Evolutionary conservation across 2,113 vertebrate species (phyloP), one percentile per base, ranked within the genome.

Genomic region (Rhea americana): DNA sequence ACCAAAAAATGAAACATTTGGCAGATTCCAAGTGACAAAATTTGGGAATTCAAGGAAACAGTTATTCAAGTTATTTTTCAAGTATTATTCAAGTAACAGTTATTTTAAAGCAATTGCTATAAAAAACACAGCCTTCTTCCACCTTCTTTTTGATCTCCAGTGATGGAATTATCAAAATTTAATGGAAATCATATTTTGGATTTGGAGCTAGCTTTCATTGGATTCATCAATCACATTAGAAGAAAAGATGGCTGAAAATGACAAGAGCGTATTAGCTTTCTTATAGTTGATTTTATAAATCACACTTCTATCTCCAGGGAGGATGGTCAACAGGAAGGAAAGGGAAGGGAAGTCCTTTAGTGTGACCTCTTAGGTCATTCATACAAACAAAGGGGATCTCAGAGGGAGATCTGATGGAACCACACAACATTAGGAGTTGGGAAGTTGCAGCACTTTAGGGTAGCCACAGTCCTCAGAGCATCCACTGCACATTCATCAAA

Each of bases 141-240:
- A 58, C 51, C 6, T 7, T 72, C 32, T 79, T 61, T 72, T 47
- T 6, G 2, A 70, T 76, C 75, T 53, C 17, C 13, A 53, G 35
- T 19, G 55, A 70, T 7, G 4, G 4, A 75, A 87, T n/a, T 74
- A 70, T 25, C n/a, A 71, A 58, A 13, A 74, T 4, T 13, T 62
- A 58, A 37, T 8, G 32, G 25, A 91, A 71, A 30, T 4, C 0
- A 0, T 45, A 26, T n/a, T 76, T 82, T 82, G 5, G 4, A 61
- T 56, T 48, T 87, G 25, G 11, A 84, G 16, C 5, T 48, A 87
- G 58, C 2, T 84, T 37, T 67, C 55, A 7, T 9, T 58, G 21
- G 48, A 48, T 77, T 59, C 81, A 56, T 8, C 51, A 80, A n/a
- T 77, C 4, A 12, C 12, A 67, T 85, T 3, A 47, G 30, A 62